Base-by-base conservation (phyloP, 2,888 invertebrate species). In the Apotomis turbidana region DNA sequence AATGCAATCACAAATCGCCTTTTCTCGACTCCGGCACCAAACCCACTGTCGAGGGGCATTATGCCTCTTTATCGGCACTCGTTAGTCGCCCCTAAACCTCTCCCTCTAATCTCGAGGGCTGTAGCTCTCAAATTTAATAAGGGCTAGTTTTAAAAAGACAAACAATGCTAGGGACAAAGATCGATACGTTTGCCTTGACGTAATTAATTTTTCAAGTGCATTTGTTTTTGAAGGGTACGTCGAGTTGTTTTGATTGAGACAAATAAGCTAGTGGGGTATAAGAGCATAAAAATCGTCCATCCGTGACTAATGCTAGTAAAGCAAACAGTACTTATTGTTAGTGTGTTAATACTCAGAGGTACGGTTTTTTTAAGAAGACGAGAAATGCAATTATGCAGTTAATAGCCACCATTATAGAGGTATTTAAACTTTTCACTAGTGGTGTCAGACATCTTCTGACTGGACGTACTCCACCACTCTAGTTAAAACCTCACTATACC, bases 61-160 rank as follows among this genome's bases (percentile, higher is more conserved):
- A 91, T 85, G 84, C 86, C 87, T 89, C 87, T 90, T 92, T 92
- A 93, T 92, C 91, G 85, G 78, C 87, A 88, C 91, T 92, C 91
- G 91, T 92, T 91, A 90, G 88, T 87, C 89, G 86, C 88, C 91
- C 91, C 91, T 90, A 91, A 92, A 91, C 88, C 88, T 86, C 81
- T 80, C 88, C 91, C 88, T 87, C 83, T 88, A 89, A 89, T 91
- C 89, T 89, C 85, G 85, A 90, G 91, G 90, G 90, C 82, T 88
- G 87, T 86, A 87, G 83, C 86, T 88, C 89, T 87, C 86, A 90
- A 90, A 92, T 91, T 91, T 90, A 91, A 92, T 92, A 91, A 91
- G 84, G 85, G 87, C 85, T 86, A 89, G 84, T 91, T 72, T 90
- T 89, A 87, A 92, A 90, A 90, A 88, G 84, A 88, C 86, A 90